Conservation (phyloP, 2,797 vertebrate species). For the Lateolabrax maculatus region DNA sequence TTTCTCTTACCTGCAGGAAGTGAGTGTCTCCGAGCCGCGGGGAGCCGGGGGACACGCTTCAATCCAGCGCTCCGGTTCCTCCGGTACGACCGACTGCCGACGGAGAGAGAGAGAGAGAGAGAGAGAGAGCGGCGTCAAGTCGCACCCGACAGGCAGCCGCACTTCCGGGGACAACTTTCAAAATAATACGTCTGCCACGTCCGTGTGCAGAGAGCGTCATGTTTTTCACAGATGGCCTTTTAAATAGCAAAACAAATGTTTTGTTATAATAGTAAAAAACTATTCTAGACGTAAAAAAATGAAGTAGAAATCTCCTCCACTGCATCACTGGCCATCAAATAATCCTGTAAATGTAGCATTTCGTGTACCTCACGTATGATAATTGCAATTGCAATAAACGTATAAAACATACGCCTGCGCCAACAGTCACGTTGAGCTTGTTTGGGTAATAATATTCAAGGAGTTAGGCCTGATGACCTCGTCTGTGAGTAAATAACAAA, state of each 20-base stretch:
- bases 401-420: too few species aligned
- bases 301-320: background rate
- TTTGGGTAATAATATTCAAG: background rate
- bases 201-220: too few species aligned
- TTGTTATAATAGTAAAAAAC: background rate
- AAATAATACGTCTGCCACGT: constrained; percentile 27
- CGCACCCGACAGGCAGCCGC: rapidly evolving
- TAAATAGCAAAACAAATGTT: background rate
- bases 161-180: constrained; percentile 41
- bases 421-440: too few species aligned
- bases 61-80: constrained; percentile 67
- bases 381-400: background rate
- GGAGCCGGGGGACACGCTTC: constrained; percentile 43
- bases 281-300: too few species aligned
- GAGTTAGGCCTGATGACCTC: background rate
- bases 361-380: background rate
- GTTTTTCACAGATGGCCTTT: background rate
- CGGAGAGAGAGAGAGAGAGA: background rate
- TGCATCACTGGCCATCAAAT: background rate
- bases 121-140: background rate
- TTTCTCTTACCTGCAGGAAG: constrained; percentile 49
- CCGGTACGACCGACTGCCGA: constrained; percentile 15
- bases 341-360: background rate
- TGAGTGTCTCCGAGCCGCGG: constrained; percentile 12
- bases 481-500: background rate